Base-by-base conservation (phyloP, 2,888 invertebrate genomes). In the Anorthoa munda region DNA sequence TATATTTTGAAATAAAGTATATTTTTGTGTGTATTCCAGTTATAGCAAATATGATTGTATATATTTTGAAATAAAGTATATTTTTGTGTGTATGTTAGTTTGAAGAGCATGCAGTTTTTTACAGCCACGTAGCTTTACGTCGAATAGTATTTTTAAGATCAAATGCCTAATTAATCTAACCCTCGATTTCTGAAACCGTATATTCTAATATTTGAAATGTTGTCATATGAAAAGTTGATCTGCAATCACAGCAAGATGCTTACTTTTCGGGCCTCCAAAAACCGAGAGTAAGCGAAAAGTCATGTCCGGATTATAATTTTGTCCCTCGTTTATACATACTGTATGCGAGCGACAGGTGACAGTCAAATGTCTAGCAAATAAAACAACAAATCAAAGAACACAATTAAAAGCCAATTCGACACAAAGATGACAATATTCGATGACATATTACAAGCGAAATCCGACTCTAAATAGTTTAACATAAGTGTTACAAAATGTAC, bases 401-500 rank as follows among this genome's bases (percentile, higher is more conserved):
- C 18, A n/a, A 55, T 64, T 74, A 55, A 46, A 60, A 67, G 31
- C 31, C 51, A 67, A 67, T 55, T 64, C 55, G 75, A 64, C 26
- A 59, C 31, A 72, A 46, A 66, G 45, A 21, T 21, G 21, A 60
- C 48, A 64, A 64, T 58, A 39, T 60, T 60, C 51, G 45, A 48
- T 50, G 63, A 66, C 23, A 69, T 55, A 73, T 66, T 68, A 81
- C 65, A 87, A 80, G 78, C 72, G 67, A 83, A 75, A 81, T 77
- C 72, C 39, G 67, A 71, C 70, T 75, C 63, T 79, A 86, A 81
- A 73, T 76, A 78, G 66, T 61, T 82, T 74, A 66, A 81, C 79
- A 84, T 83, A 83, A 81, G 77, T 72, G 68, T 87, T 86, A 89
- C 87, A 88, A 85, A 89, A 89, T 90, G 79, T 90, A 90, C 90